Evolutionary conservation across 2,888 invertebrate species (phyloP).

Genomic region (Helleia helle): DNA sequence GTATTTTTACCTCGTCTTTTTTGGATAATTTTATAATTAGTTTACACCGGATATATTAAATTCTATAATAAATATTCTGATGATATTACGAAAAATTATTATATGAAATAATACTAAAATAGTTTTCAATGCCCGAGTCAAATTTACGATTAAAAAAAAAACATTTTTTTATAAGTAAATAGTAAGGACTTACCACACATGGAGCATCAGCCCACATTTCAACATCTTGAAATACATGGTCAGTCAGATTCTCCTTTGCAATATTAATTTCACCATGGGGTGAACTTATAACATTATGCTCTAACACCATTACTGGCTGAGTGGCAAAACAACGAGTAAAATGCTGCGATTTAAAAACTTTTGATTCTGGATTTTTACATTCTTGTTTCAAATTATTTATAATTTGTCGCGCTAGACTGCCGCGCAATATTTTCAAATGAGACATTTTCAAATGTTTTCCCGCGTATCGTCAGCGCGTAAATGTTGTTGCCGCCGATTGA

Average conservation of each 20-base stretch:
- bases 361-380: conserved; percentile 24
- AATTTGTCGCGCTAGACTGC: conserved; percentile 52
- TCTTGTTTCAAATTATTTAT: conserved; percentile 34
- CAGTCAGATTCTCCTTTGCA: conserved; percentile 72
- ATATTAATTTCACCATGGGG: conserved; percentile 67
- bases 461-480: conserved; percentile 39
- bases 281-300: conserved; percentile 45
- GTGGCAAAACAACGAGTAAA: conserved; percentile 42
- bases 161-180: not conserved
- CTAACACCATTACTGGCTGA: conserved; percentile 41
- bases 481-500: conserved; percentile 32
- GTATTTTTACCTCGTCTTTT: too few relatives aligned
- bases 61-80: too few relatives aligned
- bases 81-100: too few relatives aligned
- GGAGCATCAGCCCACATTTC: conserved; percentile 74
- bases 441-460: conserved; percentile 50
- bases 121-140: too few relatives aligned
- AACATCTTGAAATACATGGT: conserved; percentile 73
- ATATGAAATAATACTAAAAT: too few relatives aligned
- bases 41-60: too few relatives aligned
- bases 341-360: conserved; percentile 10
- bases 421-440: conserved; percentile 62
- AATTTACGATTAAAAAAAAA: not conserved
- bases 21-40: too few relatives aligned
- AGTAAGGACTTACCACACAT: conserved; percentile 73